Evolutionary conservation across 2,113 vertebrate species (phyloP).

Genomic region (Rhinichthys klamathensis): DNA sequence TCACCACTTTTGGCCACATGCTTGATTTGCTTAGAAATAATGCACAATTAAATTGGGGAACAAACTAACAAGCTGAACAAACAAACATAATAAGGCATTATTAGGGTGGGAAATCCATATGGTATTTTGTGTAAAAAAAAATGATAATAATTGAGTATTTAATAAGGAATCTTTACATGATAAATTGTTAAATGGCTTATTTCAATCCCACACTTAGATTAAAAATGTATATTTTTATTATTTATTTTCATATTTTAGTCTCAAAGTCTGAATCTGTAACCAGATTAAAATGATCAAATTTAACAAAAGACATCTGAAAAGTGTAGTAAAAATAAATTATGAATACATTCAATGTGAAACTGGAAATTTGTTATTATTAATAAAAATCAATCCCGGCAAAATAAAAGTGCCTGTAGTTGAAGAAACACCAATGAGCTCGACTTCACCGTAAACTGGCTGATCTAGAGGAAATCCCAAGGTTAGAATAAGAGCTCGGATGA

Average conservation of each 20-base stretch:
- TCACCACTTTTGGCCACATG: too few relatives aligned
- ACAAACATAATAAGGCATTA: too few relatives aligned
- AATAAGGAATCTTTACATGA: too few relatives aligned
- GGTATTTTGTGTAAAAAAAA: too few relatives aligned
- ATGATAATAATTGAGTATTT: too few relatives aligned
- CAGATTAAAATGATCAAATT: background rate
- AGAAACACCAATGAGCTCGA: background rate
- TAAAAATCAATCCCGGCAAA: background rate
- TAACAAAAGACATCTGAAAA: background rate
- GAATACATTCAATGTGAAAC: background rate
- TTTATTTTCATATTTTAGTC: background rate
- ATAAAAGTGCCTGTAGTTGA: background rate
- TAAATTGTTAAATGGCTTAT: too few relatives aligned
- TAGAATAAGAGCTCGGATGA: background rate
- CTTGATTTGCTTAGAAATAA: too few relatives aligned
- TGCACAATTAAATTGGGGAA: too few relatives aligned
- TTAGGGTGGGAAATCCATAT: too few relatives aligned
- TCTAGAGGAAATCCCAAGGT: conserved; percentile 4
- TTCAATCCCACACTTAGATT: too few relatives aligned
- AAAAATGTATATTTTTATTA: background rate
- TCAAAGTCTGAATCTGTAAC: background rate
- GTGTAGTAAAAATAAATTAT: background rate
- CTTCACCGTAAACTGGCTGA: background rate
- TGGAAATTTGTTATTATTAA: background rate
- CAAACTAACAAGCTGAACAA: too few relatives aligned